Evolutionary conservation across 2,113 vertebrate species (phyloP).

Genomic region (Nothobranchius furzeri): DNA sequence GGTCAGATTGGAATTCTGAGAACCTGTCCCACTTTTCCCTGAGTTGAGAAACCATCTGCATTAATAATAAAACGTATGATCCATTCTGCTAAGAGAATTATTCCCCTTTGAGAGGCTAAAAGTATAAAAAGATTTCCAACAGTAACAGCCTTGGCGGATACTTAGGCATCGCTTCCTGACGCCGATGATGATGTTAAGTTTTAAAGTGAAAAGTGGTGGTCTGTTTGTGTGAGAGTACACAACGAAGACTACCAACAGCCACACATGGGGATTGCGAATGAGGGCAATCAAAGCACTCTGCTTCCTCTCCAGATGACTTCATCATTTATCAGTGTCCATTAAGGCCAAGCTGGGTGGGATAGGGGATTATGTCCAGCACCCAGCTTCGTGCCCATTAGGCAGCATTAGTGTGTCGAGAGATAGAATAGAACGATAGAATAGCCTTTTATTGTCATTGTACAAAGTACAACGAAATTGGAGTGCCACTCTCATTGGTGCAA

Average conservation of each 20-base stretch:
- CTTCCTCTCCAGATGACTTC: constrained; percentile 66
- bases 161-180: constrained; percentile 30
- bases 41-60: constrained; percentile 36
- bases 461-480: too few species aligned
- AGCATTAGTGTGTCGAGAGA: constrained; percentile 52
- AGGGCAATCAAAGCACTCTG: constrained; percentile 61
- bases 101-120: background rate
- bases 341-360: constrained; percentile 63
- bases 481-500: too few species aligned
- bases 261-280: constrained; percentile 61
- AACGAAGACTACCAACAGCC: constrained; percentile 53
- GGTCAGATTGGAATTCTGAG: constrained; percentile 2
- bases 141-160: constrained; percentile 12
- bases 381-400: constrained; percentile 55
- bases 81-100: constrained; percentile 26
- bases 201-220: constrained; percentile 24
- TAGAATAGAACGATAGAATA: background rate
- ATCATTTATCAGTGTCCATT: constrained; percentile 76
- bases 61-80: constrained; percentile 61
- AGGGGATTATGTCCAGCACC: constrained; percentile 56
- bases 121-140: constrained; percentile 17
- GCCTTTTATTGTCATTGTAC: too few species aligned
- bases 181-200: constrained; percentile 21
- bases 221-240: constrained; percentile 45
- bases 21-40: background rate